These are phyloP conservation scores for Chaenocephalus aceratus DNA, from an alignment of 2,113 vertebrate species.

Conservation along the genomic window DNA sequence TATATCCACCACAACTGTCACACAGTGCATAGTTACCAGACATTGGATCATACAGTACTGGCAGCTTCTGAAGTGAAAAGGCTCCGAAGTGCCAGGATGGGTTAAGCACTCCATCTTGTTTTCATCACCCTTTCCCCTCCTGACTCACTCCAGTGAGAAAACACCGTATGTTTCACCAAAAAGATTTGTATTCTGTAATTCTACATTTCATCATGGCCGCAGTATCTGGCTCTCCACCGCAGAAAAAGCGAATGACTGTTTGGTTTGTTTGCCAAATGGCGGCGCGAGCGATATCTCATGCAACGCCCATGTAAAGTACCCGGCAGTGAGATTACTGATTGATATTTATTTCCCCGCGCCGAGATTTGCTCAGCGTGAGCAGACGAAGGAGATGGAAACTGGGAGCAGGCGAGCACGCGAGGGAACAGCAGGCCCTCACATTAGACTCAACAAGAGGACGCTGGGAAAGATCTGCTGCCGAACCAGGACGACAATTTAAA, in stretches of 20 bases:
- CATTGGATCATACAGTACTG: neutral
- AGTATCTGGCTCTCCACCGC: neutral
- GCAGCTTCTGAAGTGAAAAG: neutral
- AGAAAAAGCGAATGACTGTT: slow-evolving; percentile 16
- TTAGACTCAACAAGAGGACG: slow-evolving; percentile 26
- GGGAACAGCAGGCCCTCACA: slow-evolving; percentile 55
- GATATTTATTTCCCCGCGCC: slow-evolving; percentile 47
- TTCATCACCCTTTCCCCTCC: slow-evolving; percentile 23
- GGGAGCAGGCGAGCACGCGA: slow-evolving; percentile 1
- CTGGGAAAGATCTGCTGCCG: slow-evolving; percentile 31
- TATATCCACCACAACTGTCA: slow-evolving; percentile 1
- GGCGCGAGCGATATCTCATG: slow-evolving; percentile 32
- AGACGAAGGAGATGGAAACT: slow-evolving; percentile 33
- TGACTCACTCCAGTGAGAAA: slow-evolving; percentile 8
- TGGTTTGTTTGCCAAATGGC: slow-evolving; percentile 52
- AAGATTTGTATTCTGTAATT: slow-evolving; percentile 6
- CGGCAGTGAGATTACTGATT: slow-evolving; percentile 31
- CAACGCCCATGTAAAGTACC: slow-evolving; percentile 10
- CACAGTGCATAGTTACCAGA: slow-evolving; percentile 1
- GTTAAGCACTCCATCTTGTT: slow-evolving; percentile 6
- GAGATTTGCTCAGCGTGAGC: slow-evolving; percentile 15
- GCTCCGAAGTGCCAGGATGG: neutral
- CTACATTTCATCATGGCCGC: slow-evolving; percentile 43
- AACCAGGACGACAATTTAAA: slow-evolving; percentile 54
- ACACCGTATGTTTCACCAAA: neutral